These are phyloP conservation scores for Fregetta grallaria DNA, from an alignment of 2,113 vertebrate species.

Conservation along the genomic window DNA sequence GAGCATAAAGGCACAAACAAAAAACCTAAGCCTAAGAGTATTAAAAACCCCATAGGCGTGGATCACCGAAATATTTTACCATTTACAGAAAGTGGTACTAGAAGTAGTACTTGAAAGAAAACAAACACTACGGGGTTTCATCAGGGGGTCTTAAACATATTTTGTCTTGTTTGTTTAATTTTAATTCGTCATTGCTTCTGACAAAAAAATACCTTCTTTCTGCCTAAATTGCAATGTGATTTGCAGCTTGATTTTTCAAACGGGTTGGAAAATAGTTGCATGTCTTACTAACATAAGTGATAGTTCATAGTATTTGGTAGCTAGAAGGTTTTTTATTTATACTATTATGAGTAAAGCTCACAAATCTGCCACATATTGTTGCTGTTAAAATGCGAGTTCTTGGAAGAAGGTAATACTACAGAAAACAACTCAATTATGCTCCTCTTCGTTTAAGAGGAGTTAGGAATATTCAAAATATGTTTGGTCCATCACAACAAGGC, in stretches of 20 bases:
- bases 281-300: background rate
- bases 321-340: background rate
- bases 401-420: background rate
- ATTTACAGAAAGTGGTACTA: background rate
- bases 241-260: background rate
- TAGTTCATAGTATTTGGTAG: background rate
- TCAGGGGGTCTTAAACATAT: background rate
- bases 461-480: background rate
- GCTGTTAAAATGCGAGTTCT: background rate
- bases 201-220: background rate
- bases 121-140: background rate
- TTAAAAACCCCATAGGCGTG: background rate
- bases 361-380: rapidly evolving
- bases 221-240: background rate
- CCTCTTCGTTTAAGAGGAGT: background rate
- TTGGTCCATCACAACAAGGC: background rate
- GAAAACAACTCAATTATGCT: background rate
- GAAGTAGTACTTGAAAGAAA: background rate
- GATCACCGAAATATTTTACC: background rate
- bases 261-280: background rate
- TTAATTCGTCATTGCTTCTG: background rate
- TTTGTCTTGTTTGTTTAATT: background rate
- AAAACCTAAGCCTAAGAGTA: background rate
- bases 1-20: background rate
- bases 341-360: background rate